A percentile compares a stretch with the other conserved stretches of the same genome.
phyloP scores from a whole-genome alignment of 1,140 invertebrate species.

The Cheumatopsyche charites region DNA sequence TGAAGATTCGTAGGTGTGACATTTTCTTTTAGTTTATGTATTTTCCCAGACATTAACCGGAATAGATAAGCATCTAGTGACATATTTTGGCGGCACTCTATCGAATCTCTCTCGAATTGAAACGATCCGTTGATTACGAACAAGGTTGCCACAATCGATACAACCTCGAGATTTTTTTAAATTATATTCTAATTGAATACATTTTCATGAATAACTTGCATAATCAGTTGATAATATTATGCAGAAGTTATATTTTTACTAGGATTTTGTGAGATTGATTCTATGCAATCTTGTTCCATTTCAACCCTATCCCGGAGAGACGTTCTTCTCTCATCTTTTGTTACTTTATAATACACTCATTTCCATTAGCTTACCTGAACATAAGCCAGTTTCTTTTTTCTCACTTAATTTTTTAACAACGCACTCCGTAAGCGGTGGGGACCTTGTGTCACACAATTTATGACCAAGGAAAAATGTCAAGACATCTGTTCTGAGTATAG shows the following conservation, averaged over 20 bases:
- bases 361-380: slow-evolving; percentile 46
- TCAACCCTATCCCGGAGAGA: slow-evolving; percentile 9
- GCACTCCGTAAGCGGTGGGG: slow-evolving; percentile 31
- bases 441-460: slow-evolving; percentile 42
- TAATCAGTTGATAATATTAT: neutral
- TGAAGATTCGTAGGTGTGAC: slow-evolving; percentile 62
- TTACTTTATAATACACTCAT: slow-evolving; percentile 47
- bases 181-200: too few species aligned
- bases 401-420: slow-evolving; percentile 46
- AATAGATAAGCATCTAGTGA: slow-evolving; percentile 63
- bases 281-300: neutral
- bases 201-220: neutral
- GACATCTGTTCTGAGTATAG: slow-evolving; percentile 47
- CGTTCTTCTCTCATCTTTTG: slow-evolving; percentile 28
- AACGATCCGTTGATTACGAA: slow-evolving; percentile 9
- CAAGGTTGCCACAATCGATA: neutral
- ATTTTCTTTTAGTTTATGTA: slow-evolving; percentile 63
- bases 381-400: slow-evolving; percentile 44
- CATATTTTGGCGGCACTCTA: slow-evolving; percentile 63
- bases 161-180: too few species aligned
- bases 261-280: too few species aligned
- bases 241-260: too few species aligned
- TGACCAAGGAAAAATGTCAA: slow-evolving; percentile 44
- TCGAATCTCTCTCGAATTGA: slow-evolving; percentile 46
- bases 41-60: slow-evolving; percentile 64